A percentile compares a stretch with the other conserved stretches of the same genome.
Conservation (phyloP, 2,113 vertebrate genomes). For the Menura novaehollandiae region DNA sequence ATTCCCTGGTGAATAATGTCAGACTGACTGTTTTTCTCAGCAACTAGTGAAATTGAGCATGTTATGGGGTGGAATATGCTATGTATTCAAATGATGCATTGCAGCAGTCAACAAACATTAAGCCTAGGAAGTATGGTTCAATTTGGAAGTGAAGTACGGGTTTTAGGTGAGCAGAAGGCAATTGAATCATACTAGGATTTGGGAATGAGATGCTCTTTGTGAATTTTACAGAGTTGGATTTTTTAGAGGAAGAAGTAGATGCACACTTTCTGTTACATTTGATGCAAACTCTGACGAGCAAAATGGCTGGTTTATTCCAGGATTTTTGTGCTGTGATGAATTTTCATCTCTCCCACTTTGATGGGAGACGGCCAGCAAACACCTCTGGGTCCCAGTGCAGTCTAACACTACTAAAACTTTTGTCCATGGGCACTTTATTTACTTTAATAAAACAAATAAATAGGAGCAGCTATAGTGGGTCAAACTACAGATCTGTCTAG, state of each 20-base stretch:
- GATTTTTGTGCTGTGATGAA: not conserved
- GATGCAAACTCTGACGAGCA: not conserved
- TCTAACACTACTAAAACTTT: not conserved
- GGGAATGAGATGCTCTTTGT: not conserved
- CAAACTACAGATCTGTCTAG: not conserved
- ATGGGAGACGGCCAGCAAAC: not conserved
- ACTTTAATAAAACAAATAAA: not conserved
- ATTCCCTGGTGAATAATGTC: not conserved
- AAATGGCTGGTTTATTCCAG: not conserved
- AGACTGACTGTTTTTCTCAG: not conserved
- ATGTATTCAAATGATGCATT: not conserved
- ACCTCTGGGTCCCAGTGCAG: not conserved
- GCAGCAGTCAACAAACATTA: conserved; percentile 6
- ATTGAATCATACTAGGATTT: not conserved
- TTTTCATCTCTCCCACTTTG: not conserved
- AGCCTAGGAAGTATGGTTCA: not conserved
- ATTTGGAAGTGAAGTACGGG: not conserved
- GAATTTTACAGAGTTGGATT: not conserved
- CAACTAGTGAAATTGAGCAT: not conserved
- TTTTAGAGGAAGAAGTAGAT: not conserved
- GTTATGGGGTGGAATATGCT: not conserved
- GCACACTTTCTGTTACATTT: not conserved
- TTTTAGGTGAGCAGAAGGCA: conserved; percentile 9
- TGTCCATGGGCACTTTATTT: not conserved
- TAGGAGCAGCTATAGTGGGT: not conserved